Percentiles rank a stretch among this genome's conserved stretches.
These are phyloP conservation scores for Protomyctophum bolini DNA, from an alignment of 2,113 vertebrate species.

Conservation along the genomic window DNA sequence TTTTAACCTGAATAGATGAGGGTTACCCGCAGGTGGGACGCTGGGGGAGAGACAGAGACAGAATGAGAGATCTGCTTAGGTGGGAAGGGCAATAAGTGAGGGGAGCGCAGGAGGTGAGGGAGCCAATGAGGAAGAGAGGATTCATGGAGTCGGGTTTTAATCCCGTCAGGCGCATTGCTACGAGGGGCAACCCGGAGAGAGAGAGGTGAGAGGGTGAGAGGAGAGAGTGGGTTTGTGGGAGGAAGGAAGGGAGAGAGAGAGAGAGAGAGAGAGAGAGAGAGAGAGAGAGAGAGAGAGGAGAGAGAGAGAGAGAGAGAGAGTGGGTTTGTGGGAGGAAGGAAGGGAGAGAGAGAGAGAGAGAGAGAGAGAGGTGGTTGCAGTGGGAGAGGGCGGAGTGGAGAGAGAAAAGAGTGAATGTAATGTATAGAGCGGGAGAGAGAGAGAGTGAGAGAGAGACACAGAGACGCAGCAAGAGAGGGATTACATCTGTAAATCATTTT, in stretches of 20 bases:
- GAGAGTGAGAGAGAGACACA: not conserved
- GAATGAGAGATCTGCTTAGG: constrained; percentile 41
- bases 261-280: not conserved
- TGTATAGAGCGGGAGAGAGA: not conserved
- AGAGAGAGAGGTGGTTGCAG: constrained; percentile 5
- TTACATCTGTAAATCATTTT: constrained; percentile 74
- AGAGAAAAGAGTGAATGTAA: not conserved
- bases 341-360: not conserved
- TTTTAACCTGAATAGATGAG: constrained; percentile 28
- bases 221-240: not conserved
- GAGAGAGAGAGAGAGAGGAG: not conserved
- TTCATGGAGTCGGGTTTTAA: constrained; percentile 62
- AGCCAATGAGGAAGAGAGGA: constrained; percentile 44
- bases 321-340: not conserved
- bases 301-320: constrained; percentile 24
- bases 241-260: not conserved
- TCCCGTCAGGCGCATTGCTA: constrained; percentile 63
- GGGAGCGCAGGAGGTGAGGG: constrained; percentile 25
- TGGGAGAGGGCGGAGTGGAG: not conserved
- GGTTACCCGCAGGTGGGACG: not conserved
- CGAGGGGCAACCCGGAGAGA: constrained; percentile 24
- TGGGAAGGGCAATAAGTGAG: constrained; percentile 49
- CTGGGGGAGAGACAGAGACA: constrained; percentile 5
- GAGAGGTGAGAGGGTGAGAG: constrained; percentile 15
- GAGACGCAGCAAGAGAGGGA: constrained; percentile 21